A percentile compares a stretch with the other conserved stretches of the same genome.
phyloP scores from a whole-genome alignment of 2,888 invertebrate genomes.

The Caenorhabditis sp. region DNA sequence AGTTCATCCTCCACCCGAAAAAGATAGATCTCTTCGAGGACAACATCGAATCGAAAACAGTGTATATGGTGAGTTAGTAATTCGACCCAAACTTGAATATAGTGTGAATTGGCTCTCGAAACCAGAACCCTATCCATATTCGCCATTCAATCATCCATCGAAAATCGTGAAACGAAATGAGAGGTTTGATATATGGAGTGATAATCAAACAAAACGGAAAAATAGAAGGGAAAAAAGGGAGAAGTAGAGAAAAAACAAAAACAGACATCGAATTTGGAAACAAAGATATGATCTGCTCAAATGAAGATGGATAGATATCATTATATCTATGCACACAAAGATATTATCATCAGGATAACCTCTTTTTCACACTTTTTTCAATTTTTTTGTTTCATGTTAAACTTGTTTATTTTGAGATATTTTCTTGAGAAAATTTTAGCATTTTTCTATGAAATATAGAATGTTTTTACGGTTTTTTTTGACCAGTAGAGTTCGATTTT shows the following conservation, averaged over 20 bases:
- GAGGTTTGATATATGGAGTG: neutral
- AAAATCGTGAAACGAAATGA: neutral
- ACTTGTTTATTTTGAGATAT: too few species aligned
- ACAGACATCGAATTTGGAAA: neutral
- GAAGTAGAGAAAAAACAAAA: neutral
- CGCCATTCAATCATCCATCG: neutral
- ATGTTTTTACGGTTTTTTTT: too few species aligned
- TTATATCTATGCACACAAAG: neutral
- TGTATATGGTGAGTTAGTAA: slow-evolving; percentile 34
- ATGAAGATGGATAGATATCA: neutral
- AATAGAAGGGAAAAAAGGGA: neutral
- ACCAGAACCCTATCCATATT: neutral
- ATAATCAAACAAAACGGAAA: neutral
- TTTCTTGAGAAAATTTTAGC: too few species aligned
- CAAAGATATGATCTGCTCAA: neutral
- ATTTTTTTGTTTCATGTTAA: neutral
- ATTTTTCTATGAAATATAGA: too few species aligned
- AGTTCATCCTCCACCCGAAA: slow-evolving; percentile 40
- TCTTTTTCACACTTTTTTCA: neutral
- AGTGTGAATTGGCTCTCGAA: too few species aligned
- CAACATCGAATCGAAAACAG: slow-evolving; percentile 32
- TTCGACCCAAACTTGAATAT: too few species aligned
- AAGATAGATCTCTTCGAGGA: slow-evolving; percentile 30
- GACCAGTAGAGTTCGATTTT: too few species aligned
- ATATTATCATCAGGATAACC: neutral